Conservation (phyloP, 2,797 vertebrate species). For the Sus cebifrons region DNA sequence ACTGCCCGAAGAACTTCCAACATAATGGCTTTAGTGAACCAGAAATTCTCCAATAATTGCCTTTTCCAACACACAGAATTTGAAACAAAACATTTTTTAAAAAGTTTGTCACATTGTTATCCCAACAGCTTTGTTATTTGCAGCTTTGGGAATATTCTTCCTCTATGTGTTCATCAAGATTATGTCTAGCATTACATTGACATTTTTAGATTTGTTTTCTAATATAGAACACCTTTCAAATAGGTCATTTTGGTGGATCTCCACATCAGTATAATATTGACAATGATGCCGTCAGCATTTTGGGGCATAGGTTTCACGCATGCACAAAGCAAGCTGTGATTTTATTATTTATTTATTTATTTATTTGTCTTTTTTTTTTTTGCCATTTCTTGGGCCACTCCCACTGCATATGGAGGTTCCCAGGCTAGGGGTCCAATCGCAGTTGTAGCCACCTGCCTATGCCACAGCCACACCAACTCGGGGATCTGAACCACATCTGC, state of each 20-base stretch:
- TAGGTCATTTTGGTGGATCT: background rate
- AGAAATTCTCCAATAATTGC: slow-evolving; percentile 26
- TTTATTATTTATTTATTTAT: background rate
- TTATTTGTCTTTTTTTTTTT: too few relatives aligned
- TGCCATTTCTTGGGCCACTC: too few relatives aligned
- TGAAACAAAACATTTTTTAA: slow-evolving; percentile 1
- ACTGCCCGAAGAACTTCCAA: slow-evolving; percentile 37
- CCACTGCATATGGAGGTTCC: too few relatives aligned
- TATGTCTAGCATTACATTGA: background rate
- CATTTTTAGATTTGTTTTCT: slow-evolving; percentile 59
- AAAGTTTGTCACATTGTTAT: background rate
- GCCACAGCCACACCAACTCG: too few relatives aligned
- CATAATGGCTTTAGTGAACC: background rate
- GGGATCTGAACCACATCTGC: too few relatives aligned
- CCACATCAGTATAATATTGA: slow-evolving; percentile 1
- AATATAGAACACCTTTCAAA: slow-evolving; percentile 37
- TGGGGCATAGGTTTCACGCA: background rate
- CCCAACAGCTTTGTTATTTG: background rate
- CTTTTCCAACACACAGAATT: slow-evolving; percentile 23
- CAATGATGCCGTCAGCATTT: background rate
- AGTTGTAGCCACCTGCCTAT: too few relatives aligned
- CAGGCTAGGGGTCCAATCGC: too few relatives aligned
- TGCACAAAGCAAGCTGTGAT: background rate
- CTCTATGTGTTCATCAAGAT: background rate
- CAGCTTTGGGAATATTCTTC: background rate